Percentiles rank a stretch among this genome's conserved stretches.
These are phyloP conservation scores for Ctenopoma multispine DNA, from an alignment of 2,797 vertebrate species.

Conservation along the genomic window DNA sequence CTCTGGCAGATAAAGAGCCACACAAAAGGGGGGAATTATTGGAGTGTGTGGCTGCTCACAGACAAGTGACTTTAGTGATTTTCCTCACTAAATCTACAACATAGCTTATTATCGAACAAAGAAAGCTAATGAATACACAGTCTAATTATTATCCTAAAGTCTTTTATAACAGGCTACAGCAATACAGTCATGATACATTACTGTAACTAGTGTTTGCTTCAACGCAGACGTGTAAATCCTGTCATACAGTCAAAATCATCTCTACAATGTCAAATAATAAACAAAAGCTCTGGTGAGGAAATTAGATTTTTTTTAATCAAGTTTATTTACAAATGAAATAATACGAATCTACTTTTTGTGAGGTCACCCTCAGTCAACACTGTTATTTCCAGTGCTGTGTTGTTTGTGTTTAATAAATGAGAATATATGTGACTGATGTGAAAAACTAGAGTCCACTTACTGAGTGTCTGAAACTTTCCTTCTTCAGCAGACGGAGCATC, in stretches of 20 bases:
- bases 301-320: too few species aligned
- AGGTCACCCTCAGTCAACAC: not conserved
- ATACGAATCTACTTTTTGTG: not conserved
- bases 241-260: not conserved
- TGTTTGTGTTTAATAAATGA: too few species aligned
- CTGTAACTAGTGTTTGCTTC: not conserved
- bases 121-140: constrained; percentile 22
- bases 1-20: not conserved
- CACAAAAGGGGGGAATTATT: constrained; percentile 8
- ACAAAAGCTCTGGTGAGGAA: too few species aligned
- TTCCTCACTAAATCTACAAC: constrained; percentile 4
- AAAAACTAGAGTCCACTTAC: not conserved
- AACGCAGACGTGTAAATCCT: not conserved
- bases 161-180: not conserved
- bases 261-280: too few species aligned
- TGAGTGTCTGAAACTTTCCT: not conserved
- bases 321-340: too few species aligned
- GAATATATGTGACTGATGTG: too few species aligned
- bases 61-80: constrained; percentile 16
- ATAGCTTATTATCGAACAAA: constrained; percentile 41
- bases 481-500: not conserved
- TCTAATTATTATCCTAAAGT: constrained; percentile 18
- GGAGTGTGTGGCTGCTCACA: constrained; percentile 14
- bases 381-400: too few species aligned
- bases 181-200: not conserved